phyloP scores from a whole-genome alignment of 2,888 invertebrate species.

The Cylindroiulus punctatus region DNA sequence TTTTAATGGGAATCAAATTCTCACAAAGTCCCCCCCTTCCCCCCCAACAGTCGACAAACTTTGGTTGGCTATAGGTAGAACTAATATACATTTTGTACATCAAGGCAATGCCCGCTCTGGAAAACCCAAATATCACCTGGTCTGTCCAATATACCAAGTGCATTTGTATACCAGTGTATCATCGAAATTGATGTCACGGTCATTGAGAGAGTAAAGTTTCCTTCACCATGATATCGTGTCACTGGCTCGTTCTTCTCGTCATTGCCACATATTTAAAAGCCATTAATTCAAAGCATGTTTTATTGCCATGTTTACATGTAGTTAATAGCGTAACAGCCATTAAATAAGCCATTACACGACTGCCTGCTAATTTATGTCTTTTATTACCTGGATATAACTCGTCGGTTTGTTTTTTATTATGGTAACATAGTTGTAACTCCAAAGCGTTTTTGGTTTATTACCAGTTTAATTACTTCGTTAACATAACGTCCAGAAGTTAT shows the following conservation, averaged over 20 bases:
- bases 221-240: background rate
- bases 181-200: constrained; percentile 17
- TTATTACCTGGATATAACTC: constrained; percentile 30
- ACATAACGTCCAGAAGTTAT: constrained; percentile 19
- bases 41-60: too few species aligned
- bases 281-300: background rate
- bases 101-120: too few species aligned
- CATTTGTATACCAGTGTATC: background rate
- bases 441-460: constrained; percentile 8
- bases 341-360: constrained; percentile 24
- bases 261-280: constrained; percentile 39
- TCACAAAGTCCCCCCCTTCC: too few species aligned
- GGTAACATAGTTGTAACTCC: background rate
- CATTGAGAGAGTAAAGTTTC: background rate
- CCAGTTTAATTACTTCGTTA: constrained; percentile 22
- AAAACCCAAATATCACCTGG: background rate
- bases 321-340: constrained; percentile 40
- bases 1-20: too few species aligned
- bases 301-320: constrained; percentile 38
- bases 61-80: too few species aligned
- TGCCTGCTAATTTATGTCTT: background rate
- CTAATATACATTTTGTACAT: too few species aligned
- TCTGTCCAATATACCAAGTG: background rate
- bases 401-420: constrained; percentile 17
- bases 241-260: constrained; percentile 35